Evolutionary conservation across 1,140 invertebrate species (phyloP).

Genomic region (Microplitis mediator): DNA sequence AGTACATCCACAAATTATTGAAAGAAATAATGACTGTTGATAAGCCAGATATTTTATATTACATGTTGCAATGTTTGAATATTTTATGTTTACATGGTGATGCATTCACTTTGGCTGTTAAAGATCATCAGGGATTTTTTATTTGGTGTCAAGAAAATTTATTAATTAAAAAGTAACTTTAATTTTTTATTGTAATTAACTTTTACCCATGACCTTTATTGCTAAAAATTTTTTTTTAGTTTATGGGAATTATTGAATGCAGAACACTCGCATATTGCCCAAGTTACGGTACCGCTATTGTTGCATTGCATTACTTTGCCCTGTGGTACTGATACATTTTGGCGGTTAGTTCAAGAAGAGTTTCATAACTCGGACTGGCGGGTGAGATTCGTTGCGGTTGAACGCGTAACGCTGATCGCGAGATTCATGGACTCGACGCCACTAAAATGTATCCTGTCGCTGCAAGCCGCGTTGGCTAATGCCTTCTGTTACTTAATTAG

Average conservation of each 20-base stretch:
- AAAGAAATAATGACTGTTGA: conserved; percentile 83
- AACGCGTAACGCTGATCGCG: conserved; percentile 89
- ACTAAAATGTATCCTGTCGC: conserved; percentile 78
- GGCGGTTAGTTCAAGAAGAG: conserved; percentile 90
- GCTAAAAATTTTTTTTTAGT: conserved; percentile 63
- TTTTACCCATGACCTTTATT: no score
- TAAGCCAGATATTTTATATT: conserved; percentile 93
- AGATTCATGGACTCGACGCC: conserved; percentile 91
- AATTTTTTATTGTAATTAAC: background rate
- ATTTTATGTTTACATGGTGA: conserved; percentile 93
- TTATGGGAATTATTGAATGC: conserved; percentile 93
- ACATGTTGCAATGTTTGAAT: conserved; percentile 90
- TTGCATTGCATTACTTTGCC: conserved; percentile 94
- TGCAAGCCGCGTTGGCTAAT: conserved; percentile 94
- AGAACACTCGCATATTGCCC: conserved; percentile 90
- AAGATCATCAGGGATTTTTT: conserved; percentile 92
- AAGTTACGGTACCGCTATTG: conserved; percentile 87
- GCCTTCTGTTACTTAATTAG: conserved; percentile 96
- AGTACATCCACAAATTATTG: conserved; percentile 88
- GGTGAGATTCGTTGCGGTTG: conserved; percentile 90
- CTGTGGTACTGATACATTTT: conserved; percentile 92
- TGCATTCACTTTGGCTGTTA: conserved; percentile 83
- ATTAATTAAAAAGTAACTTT: conserved; percentile 85
- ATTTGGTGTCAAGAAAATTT: conserved; percentile 98
- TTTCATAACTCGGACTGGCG: conserved; percentile 92